These are phyloP conservation scores for Dryobota labecula DNA, from an alignment of 2,888 invertebrate genomes.

Conservation along the genomic window DNA sequence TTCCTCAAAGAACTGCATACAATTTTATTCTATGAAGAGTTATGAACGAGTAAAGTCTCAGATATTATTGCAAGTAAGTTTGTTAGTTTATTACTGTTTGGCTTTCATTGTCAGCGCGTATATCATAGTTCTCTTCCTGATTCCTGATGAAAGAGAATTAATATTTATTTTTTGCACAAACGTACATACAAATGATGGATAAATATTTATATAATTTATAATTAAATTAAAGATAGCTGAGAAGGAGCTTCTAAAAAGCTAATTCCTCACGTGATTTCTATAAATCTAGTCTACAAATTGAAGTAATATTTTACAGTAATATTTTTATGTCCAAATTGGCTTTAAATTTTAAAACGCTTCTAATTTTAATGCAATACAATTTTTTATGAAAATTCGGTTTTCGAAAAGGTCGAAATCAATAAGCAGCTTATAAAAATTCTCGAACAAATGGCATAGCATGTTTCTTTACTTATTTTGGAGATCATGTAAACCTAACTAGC, in stretches of 20 bases:
- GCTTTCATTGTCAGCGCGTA: not conserved
- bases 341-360: not conserved
- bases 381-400: not conserved
- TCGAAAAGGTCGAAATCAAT: not conserved
- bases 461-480: not conserved
- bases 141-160: not conserved
- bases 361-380: not conserved
- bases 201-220: not conserved
- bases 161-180: not conserved
- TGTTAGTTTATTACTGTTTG: constrained; percentile 14
- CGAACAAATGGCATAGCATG: not conserved
- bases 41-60: constrained; percentile 26
- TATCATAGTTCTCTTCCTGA: constrained; percentile 7
- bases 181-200: not conserved
- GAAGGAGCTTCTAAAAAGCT: not conserved
- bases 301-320: not conserved
- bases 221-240: not conserved
- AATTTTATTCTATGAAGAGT: not conserved
- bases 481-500: constrained; percentile 6
- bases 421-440: not conserved
- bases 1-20: constrained; percentile 14
- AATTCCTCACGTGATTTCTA: not conserved
- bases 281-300: not conserved
- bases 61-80: constrained; percentile 33
- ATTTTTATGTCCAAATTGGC: not conserved